Conservation (phyloP, 2,113 vertebrate species). For the Oxyruncus cristatus region DNA sequence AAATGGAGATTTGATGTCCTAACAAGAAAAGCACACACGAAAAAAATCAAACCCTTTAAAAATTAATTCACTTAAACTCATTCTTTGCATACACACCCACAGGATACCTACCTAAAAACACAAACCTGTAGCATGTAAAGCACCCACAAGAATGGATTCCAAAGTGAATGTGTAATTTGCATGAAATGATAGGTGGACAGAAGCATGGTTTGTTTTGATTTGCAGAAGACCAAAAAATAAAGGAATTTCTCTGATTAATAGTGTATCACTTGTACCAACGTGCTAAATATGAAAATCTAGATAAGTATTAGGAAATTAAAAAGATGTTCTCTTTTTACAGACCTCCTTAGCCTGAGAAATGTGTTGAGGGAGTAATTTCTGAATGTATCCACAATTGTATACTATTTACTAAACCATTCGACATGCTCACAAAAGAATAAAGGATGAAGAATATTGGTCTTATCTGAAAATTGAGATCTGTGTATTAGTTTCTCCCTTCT, state of each 20-base stretch:
- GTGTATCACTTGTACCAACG: neutral
- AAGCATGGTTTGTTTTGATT: neutral
- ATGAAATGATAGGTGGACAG: too few relatives aligned
- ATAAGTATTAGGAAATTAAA: neutral
- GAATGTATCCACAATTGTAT: neutral
- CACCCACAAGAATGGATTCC: neutral
- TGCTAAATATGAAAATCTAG: neutral
- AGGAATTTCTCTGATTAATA: neutral
- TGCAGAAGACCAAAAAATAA: neutral
- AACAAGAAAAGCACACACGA: neutral
- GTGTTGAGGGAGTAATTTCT: neutral
- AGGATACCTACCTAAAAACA: neutral
- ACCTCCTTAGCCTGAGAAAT: neutral
- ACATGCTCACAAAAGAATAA: neutral
- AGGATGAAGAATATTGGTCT: neutral
- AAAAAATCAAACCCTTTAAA: neutral
- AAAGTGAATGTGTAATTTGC: neutral
- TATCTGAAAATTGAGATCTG: neutral
- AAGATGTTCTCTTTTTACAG: neutral
- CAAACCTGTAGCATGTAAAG: neutral
- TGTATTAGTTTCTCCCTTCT: neutral
- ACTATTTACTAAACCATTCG: neutral
- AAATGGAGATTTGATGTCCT: neutral
- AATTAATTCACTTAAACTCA: neutral
- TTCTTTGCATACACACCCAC: neutral